phyloP scores from a whole-genome alignment of 2,797 vertebrate genomes.

The Aeoliscus strigatus region DNA sequence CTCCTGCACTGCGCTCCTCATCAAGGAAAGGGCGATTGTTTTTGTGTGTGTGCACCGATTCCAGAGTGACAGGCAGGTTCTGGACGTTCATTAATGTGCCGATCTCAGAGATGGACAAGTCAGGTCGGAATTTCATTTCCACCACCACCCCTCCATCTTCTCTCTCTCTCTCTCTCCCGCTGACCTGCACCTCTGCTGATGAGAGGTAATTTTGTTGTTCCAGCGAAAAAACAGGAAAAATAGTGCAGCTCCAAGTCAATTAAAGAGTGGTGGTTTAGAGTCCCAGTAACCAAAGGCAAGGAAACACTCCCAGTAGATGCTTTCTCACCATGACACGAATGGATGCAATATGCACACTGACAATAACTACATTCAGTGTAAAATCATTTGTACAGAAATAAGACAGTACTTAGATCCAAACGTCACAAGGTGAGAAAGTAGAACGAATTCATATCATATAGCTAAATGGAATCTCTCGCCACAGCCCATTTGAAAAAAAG shows the following conservation, averaged over 20 bases:
- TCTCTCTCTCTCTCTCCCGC: conserved; percentile 3
- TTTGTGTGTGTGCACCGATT: conserved; percentile 62
- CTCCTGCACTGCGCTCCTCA: conserved; percentile 52
- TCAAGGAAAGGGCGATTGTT: conserved; percentile 47
- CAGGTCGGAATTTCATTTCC: conserved; percentile 63
- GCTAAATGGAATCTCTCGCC: conserved; percentile 7
- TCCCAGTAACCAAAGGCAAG: conserved; percentile 41
- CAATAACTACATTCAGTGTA: no score
- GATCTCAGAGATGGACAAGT: conserved; percentile 51
- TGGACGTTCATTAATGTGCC: conserved; percentile 66
- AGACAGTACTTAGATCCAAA: conserved; percentile 27
- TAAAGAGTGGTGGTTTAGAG: conserved; percentile 66
- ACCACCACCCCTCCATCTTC: conserved; percentile 35
- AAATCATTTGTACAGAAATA: conserved; percentile 20
- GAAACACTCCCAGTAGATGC: no score
- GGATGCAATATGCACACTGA: no score
- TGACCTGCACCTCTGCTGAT: conserved; percentile 44
- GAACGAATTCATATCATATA: conserved; percentile 23
- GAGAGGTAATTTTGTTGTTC: conserved; percentile 64
- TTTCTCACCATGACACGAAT: conserved; percentile 26
- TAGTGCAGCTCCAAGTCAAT: conserved; percentile 60
- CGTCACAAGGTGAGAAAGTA: conserved; percentile 35
- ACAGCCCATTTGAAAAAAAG: conserved; percentile 18
- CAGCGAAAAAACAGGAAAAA: conserved; percentile 62
- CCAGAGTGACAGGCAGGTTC: conserved; percentile 58